phyloP scores from a whole-genome alignment of 1,140 invertebrate species.

The Diuraphis noxia region DNA sequence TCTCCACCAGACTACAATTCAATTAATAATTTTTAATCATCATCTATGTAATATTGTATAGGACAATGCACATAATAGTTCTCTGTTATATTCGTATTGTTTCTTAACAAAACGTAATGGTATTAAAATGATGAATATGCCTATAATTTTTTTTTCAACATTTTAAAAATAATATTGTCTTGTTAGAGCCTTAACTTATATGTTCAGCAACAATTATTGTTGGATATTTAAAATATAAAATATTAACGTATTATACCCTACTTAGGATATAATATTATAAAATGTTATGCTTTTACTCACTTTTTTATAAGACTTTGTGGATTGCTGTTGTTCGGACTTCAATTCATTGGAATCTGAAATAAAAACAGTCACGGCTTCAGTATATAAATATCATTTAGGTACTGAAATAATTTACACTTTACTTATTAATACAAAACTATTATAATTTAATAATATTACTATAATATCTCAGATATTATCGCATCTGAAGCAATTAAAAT shows the following conservation, averaged over 20 bases:
- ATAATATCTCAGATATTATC: not conserved
- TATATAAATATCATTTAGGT: not conserved
- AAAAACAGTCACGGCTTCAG: not conserved
- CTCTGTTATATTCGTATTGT: not conserved
- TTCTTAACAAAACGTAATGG: not conserved
- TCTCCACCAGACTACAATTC: not conserved
- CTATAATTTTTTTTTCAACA: not conserved
- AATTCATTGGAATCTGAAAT: not conserved
- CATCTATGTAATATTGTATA: not conserved
- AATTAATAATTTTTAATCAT: conserved; percentile 2
- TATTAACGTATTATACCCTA: not conserved
- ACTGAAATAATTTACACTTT: not conserved
- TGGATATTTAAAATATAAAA: not conserved
- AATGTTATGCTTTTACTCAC: conserved; percentile 1
- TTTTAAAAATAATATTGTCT: not conserved
- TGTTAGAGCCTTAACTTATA: not conserved
- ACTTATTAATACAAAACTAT: not conserved
- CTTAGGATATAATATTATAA: not conserved
- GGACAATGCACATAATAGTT: not conserved
- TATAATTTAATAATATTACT: not conserved
- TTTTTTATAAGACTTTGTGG: not conserved
- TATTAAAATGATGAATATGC: not conserved
- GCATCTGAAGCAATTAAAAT: not conserved
- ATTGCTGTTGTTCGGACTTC: not conserved
- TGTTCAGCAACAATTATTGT: too few species aligned